Base-by-base conservation (phyloP, 2,797 vertebrate species). In the Rhabdomys pumilio region DNA sequence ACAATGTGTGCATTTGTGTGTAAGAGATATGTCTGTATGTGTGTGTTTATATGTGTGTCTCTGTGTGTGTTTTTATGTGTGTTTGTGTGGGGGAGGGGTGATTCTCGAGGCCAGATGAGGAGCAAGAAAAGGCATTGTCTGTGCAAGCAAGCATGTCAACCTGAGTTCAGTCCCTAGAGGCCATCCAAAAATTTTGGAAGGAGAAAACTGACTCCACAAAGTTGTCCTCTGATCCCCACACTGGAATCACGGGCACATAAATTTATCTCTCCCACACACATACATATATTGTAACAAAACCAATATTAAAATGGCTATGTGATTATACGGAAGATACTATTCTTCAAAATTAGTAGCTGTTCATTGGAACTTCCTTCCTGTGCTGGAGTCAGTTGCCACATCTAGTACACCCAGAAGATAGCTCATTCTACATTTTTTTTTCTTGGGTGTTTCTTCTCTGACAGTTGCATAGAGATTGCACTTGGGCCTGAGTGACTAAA, bases 291-390 rank as follows among this genome's bases (percentile, higher is more conserved):
- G 57, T 57, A n/a, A 72, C 41, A 57, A 87, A 41, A 87, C 72
- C 38, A 26, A 38, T 57, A 73, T 38, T 41, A 87, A 73, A 29
- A 2, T 73, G 15, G 59, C 76, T 76, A 11, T 17, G 6, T 57
- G 67, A 94, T 50, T 61, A 84, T 55, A 59, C n/a, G 80, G 67
- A 79, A 24, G 12, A 17, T 15, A 86, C 69, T 95, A 75, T 88
- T 76, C 50, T 91, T 91, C 75, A 63, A 77, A n/a, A 81, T 67
- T 22, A 83, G 20, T 15, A 61, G 10, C 34, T 17, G 67, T 69
- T 63, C 34, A 88, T 44, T 80, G 20, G 57, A 67, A 61, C 11
- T 63, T 47, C 85, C 61, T 55, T 75, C 47, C 13, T 91, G 41
- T 31, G 14, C 79, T 80, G 1, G 0, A 7, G 11, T 79, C 24